phyloP scores from a whole-genome alignment of 2,888 invertebrate genomes.

The Cremastinae sp. region DNA sequence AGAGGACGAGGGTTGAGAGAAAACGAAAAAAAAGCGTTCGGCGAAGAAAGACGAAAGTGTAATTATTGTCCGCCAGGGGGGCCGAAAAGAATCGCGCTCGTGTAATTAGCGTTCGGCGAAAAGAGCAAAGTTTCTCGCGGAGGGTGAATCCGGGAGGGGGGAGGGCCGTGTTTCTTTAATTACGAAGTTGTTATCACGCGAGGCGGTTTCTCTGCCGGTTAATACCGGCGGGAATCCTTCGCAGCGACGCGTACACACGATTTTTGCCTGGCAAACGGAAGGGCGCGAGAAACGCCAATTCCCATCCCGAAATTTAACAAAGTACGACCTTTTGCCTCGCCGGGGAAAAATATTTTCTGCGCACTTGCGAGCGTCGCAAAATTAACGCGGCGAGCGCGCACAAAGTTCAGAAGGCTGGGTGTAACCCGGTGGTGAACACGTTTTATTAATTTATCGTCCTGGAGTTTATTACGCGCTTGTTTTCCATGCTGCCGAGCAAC shows the following conservation, averaged over 20 bases:
- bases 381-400: slow-evolving; percentile 66
- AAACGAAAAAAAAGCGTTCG: not conserved
- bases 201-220: slow-evolving; percentile 55
- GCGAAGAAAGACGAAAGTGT: slow-evolving; percentile 15
- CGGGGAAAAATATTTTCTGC: slow-evolving; percentile 13
- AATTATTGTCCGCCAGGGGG: slow-evolving; percentile 55
- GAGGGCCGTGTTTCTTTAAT: slow-evolving; percentile 71
- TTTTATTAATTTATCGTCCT: slow-evolving; percentile 78
- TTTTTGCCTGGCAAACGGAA: not conserved
- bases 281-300: not conserved
- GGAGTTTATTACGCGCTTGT: slow-evolving; percentile 70
- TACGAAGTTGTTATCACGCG: slow-evolving; percentile 72
- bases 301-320: not conserved
- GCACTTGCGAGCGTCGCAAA: slow-evolving; percentile 60
- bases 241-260: slow-evolving; percentile 4
- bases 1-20: not conserved
- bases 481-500: slow-evolving; percentile 55
- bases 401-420: slow-evolving; percentile 51
- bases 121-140: slow-evolving; percentile 54
- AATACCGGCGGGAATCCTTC: slow-evolving; percentile 53
- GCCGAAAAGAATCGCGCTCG: slow-evolving; percentile 21
- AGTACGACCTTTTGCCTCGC: slow-evolving; percentile 14
- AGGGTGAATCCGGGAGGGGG: slow-evolving; percentile 1
- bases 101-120: slow-evolving; percentile 58
- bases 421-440: slow-evolving; percentile 69